Base-by-base conservation (phyloP, 92 coral and sea anemone species). In the Meandrina meandrites region DNA sequence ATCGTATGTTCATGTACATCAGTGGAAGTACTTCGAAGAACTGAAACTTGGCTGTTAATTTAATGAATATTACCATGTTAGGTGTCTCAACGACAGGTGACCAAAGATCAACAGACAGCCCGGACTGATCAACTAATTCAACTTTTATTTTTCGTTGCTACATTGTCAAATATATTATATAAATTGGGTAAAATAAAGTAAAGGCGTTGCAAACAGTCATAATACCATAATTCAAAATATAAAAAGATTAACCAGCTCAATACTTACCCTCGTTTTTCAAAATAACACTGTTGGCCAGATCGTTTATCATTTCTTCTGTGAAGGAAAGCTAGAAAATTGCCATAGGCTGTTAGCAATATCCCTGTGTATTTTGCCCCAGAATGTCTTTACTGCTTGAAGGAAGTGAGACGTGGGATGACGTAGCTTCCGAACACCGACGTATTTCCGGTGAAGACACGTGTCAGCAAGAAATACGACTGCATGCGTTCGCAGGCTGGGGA, bases 31-130 rank as follows among this genome's bases (percentile, higher is more conserved):
- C 28, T 62, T 62, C 24, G 69, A 18, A 62, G 31, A 62, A 62
- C 7, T 24, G 28, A 62, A 22, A 7, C 30, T 62, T 24, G 13
- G 69, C 27, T n/a, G 14, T 62, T 62, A 62, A 62, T 19, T 27
- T 0, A 66, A 66, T 66, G 32, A 54, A 66, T 27, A 66, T 27
- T 66, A 27, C 71, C 71, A 56, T 57, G 21, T 54, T 34, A 56
- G 64, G 82, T 79, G 9, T 79, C 19, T 58, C 15, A 28, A 34
- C 21, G 21, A 58, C 82, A 79, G 82, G 71, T 79, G 28, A 79
- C 70, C 47, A 79, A 79, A 79, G 82, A 32, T 19, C 70, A 79
- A 34, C 58, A 62, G 82, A 79, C 82, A 79, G 34, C 82, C 32
- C 37, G 15, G 32, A 66, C 12, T 66, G 35, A 66, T 27, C 82